Conservation (phyloP, 2,888 invertebrate genomes). For the Malthinus flaveolus region DNA sequence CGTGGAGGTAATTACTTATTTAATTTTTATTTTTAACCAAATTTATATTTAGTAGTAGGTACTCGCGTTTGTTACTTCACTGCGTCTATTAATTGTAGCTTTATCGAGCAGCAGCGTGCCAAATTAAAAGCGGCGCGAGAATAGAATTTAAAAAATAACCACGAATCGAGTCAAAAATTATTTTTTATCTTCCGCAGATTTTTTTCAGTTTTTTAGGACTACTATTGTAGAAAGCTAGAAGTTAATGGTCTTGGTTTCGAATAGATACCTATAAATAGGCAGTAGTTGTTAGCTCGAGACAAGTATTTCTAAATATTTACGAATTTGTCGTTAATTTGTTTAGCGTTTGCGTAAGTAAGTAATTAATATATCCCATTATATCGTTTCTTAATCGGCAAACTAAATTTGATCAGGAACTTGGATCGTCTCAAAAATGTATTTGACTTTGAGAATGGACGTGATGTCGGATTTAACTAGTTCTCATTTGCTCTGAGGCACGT, state of each 20-base stretch:
- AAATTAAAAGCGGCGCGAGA: too few species aligned
- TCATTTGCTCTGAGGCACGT: conserved; percentile 8
- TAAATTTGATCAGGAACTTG: neutral
- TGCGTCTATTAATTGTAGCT: too few species aligned
- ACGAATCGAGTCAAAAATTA: too few species aligned
- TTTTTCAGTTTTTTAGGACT: too few species aligned
- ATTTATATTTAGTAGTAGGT: neutral
- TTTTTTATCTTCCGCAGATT: too few species aligned
- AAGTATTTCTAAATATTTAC: neutral
- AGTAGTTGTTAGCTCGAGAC: too few species aligned
- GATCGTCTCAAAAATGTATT: neutral
- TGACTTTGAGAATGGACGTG: conserved; percentile 15
- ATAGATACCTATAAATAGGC: too few species aligned
- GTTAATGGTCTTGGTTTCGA: too few species aligned
- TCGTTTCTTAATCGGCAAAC: too few species aligned
- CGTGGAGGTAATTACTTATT: conserved; percentile 23
- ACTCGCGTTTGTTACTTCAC: neutral
- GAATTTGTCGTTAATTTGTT: neutral
- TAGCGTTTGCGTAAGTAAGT: neutral
- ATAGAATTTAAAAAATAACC: too few species aligned
- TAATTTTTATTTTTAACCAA: neutral
- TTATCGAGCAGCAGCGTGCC: too few species aligned
- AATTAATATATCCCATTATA: neutral
- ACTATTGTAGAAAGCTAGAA: too few species aligned
- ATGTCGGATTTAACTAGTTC: conserved; percentile 11